Evolutionary conservation across 2,888 invertebrate species (phyloP).

Genomic region (Macrophya annulata): DNA sequence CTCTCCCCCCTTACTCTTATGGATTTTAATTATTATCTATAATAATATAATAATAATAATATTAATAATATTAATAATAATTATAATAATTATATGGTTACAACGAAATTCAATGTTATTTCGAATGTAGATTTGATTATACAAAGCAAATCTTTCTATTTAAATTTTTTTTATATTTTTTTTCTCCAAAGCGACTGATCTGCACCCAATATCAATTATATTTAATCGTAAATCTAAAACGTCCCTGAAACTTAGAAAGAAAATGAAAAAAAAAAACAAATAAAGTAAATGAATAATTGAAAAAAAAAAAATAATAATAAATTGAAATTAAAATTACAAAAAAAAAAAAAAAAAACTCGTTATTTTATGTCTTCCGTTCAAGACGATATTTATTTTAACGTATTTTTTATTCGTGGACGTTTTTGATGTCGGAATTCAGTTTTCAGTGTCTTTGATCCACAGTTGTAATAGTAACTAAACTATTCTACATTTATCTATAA

Average conservation of each 20-base stretch:
- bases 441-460: conserved; percentile 77
- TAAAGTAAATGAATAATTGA: too few species aligned
- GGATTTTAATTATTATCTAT: conserved; percentile 76
- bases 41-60: conserved; percentile 61
- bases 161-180: conserved; percentile 61
- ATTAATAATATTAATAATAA: conserved; percentile 16
- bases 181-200: conserved; percentile 68
- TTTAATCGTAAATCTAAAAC: conserved; percentile 68
- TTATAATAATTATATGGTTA: conserved; percentile 67
- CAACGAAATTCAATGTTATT: conserved; percentile 72
- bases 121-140: conserved; percentile 45
- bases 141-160: conserved; percentile 63
- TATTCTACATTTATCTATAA: conserved; percentile 80
- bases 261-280: neutral
- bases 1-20: conserved; percentile 67
- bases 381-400: conserved; percentile 60
- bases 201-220: conserved; percentile 61
- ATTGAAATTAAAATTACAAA: neutral
- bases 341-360: conserved; percentile 47
- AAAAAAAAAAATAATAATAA: too few species aligned
- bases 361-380: conserved; percentile 55
- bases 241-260: conserved; percentile 63
- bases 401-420: conserved; percentile 67
- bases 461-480: conserved; percentile 79
- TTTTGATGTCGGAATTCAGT: conserved; percentile 71